A percentile compares a stretch with the other conserved stretches of the same genome.
These are phyloP conservation scores for Macquaria australasica DNA, from an alignment of 2,113 vertebrate species.

Conservation along the genomic window DNA sequence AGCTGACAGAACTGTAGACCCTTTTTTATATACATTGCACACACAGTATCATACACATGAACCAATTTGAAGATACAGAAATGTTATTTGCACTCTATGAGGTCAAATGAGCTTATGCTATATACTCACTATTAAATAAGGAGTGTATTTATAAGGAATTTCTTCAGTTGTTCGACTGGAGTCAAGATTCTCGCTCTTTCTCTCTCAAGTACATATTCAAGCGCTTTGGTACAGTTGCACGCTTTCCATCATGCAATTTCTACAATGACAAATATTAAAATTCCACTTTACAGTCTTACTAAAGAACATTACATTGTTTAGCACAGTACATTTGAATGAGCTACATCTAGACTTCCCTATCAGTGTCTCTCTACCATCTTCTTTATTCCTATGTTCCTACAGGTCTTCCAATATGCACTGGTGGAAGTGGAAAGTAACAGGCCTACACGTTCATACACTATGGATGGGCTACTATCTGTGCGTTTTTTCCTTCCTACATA, in stretches of 20 bases:
- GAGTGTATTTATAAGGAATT: conserved; percentile 36
- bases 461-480: conserved; percentile 25
- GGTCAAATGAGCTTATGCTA: conserved; percentile 27
- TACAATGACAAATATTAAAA: conserved; percentile 51
- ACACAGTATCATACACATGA: conserved; percentile 56
- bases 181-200: conserved; percentile 6
- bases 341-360: conserved; percentile 51
- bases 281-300: conserved; percentile 39
- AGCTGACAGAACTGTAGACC: conserved; percentile 23
- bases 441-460: conserved; percentile 55
- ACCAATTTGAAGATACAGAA: conserved; percentile 52
- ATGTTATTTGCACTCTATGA: conserved; percentile 27
- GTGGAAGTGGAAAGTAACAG: conserved; percentile 17
- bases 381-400: conserved; percentile 25
- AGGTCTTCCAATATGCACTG: conserved; percentile 9
- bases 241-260: conserved; percentile 56
- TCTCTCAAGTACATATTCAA: conserved; percentile 17
- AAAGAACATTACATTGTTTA: conserved; percentile 37
- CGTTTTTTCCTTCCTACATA: conserved; percentile 45
- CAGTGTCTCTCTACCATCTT: conserved; percentile 68
- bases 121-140: conserved; percentile 36
- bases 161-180: conserved; percentile 50
- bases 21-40: conserved; percentile 62
- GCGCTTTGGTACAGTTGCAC: conserved; percentile 66
- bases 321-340: conserved; percentile 51